Evolutionary conservation across 2,888 invertebrate species (phyloP), one percentile per base, ranked within the genome.

Genomic region (Scelioninae gen. 1): DNA sequence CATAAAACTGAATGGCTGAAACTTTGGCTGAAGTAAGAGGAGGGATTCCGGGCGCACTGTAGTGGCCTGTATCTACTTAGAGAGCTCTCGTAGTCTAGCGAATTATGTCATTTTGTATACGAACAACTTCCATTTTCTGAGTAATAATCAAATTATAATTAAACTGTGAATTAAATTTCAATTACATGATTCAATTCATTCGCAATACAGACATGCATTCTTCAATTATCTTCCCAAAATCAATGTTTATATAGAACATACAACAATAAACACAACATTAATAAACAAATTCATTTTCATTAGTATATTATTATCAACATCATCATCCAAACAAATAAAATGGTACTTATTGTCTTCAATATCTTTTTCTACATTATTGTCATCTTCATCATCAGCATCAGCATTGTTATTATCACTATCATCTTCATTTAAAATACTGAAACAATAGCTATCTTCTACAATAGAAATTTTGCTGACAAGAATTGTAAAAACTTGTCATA

Each of bases 1-100:
- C 88, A 88, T 91, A 91, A 91, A 91, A 90, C 86, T 86, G 84
- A 91, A 91, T 90, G 86, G 88, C 84, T 87, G 86, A 84, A 90
- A 90, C 87, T 91, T 91, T 87, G 85, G 82, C 76, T 88, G 87
- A 90, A 89, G 88, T 89, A 90, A 89, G 86, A 80, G 76, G 55
- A 60, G 63, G 75, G 77, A 77, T 79, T 79, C 72, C 71, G 62
- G 49, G 78, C 63, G 77, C 47, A 58, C 58, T 51, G 74, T 62
- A 78, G 75, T 84, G 51, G 75, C 60, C 80, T 82, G 80, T 75
- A 82, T 80, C 81, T 75, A 78, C 68, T 78, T 75, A 66, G 74
- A 72, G 45, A 82, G 69, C 69, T 56, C 69, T 75, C 66, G 69
- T 69, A 78, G 68, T 74, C 69, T 62, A 63, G 72, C 78, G 74